A percentile compares a stretch with the other conserved stretches of the same genome.
phyloP scores from a whole-genome alignment of 2,888 invertebrate species.

The Zygogramma bicolorata region DNA sequence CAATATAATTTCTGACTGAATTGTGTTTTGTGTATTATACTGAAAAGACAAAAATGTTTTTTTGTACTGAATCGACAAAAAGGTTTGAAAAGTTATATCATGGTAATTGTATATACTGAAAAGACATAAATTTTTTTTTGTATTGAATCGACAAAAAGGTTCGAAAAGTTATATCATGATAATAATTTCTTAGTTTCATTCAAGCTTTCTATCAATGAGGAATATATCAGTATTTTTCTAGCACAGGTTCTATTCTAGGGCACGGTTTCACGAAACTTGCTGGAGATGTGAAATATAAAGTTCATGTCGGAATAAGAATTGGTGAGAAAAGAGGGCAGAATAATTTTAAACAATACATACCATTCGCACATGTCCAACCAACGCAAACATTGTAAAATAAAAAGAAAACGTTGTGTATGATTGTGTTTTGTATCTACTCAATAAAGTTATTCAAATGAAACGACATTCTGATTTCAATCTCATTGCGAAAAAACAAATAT shows the following conservation, averaged over 20 bases:
- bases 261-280: conserved; percentile 64
- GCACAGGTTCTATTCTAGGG: conserved; percentile 64
- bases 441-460: conserved; percentile 44
- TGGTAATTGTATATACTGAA: no score
- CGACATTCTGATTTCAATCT: conserved; percentile 39
- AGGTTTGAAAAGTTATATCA: no score
- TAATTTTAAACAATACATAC: conserved; percentile 64
- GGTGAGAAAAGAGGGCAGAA: conserved; percentile 40
- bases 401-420: conserved; percentile 66
- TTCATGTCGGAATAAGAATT: conserved; percentile 33
- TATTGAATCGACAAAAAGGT: no score
- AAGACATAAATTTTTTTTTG: no score
- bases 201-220: background rate
- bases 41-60: no score
- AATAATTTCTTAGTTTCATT: background rate
- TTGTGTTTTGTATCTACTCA: conserved; percentile 58
- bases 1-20: no score
- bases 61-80: no score
- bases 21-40: no score
- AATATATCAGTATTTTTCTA: conserved; percentile 62
- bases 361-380: conserved; percentile 67
- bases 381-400: conserved; percentile 67
- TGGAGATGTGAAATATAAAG: conserved; percentile 47
- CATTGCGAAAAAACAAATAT: conserved; percentile 24
- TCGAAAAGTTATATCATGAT: no score